Percentiles rank a stretch among this genome's conserved stretches.
These are phyloP conservation scores for Listronotus oregonensis DNA, from an alignment of 1,140 invertebrate genomes.

Conservation along the genomic window DNA sequence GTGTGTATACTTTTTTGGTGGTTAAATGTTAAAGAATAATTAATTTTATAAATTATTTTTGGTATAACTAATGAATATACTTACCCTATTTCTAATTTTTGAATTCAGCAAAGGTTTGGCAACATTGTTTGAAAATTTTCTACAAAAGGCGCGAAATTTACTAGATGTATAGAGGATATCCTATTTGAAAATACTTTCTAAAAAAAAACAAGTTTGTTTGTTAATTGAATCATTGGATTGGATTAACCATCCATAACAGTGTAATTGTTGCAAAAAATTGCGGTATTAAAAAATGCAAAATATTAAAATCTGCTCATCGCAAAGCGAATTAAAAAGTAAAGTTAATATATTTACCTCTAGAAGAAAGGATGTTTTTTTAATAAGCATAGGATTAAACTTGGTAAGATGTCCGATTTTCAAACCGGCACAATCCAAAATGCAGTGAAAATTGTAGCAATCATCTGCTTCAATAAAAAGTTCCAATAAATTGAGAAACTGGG, in stretches of 20 bases:
- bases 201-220: no score
- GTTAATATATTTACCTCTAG: constrained; percentile 22
- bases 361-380: constrained; percentile 6
- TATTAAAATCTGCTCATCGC: no score
- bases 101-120: background rate
- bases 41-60: no score
- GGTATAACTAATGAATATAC: background rate
- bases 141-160: constrained; percentile 60
- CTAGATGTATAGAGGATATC: constrained; percentile 60
- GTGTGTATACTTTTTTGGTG: no score
- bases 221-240: no score
- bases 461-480: constrained; percentile 21
- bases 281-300: no score
- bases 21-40: no score
- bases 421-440: constrained; percentile 19
- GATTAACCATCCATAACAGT: no score
- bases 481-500: constrained; percentile 29
- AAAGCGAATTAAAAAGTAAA: no score
- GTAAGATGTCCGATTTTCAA: constrained; percentile 18
- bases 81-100: constrained; percentile 10
- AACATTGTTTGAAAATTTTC: constrained; percentile 59
- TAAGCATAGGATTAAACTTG: constrained; percentile 45
- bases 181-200: constrained; percentile 60
- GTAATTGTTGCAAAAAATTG: no score
- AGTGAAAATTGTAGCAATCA: constrained; percentile 10